Conservation (phyloP, 2,888 invertebrate species). For the Melangyna quadrimaculata region DNA sequence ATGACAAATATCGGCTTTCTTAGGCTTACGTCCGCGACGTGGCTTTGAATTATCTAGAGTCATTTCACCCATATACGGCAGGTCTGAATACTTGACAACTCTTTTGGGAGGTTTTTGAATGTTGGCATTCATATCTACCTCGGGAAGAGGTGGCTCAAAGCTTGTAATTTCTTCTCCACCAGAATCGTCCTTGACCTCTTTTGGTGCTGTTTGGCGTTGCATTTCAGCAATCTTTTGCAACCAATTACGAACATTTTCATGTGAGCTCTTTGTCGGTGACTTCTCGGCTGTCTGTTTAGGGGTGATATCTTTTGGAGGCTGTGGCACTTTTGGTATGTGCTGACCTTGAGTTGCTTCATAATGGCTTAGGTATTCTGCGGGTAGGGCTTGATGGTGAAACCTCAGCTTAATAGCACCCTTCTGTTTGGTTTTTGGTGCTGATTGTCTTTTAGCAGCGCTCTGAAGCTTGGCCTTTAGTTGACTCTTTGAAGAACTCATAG, state of each 20-base stretch:
- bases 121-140: conserved; percentile 74
- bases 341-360: conserved; percentile 88
- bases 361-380: conserved; percentile 89
- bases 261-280: conserved; percentile 81
- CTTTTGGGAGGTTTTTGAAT: conserved; percentile 72
- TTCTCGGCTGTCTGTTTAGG: conserved; percentile 80
- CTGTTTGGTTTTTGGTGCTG: conserved; percentile 56
- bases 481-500: conserved; percentile 46
- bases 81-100: conserved; percentile 89
- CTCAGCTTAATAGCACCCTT: conserved; percentile 87
- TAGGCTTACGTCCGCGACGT: conserved; percentile 92
- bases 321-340: conserved; percentile 77
- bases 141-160: conserved; percentile 77
- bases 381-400: conserved; percentile 90
- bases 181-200: conserved; percentile 59
- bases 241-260: conserved; percentile 88
- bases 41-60: conserved; percentile 94
- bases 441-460: conserved; percentile 46
- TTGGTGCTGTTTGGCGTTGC: conserved; percentile 80
- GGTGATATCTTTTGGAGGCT: conserved; percentile 77
- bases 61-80: conserved; percentile 96
- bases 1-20: conserved; percentile 95
- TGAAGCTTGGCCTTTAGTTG: conserved; percentile 77
- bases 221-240: conserved; percentile 88
- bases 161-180: conserved; percentile 73